Evolutionary conservation across 2,888 invertebrate species (phyloP).

Genomic region (Philereme transversata): DNA sequence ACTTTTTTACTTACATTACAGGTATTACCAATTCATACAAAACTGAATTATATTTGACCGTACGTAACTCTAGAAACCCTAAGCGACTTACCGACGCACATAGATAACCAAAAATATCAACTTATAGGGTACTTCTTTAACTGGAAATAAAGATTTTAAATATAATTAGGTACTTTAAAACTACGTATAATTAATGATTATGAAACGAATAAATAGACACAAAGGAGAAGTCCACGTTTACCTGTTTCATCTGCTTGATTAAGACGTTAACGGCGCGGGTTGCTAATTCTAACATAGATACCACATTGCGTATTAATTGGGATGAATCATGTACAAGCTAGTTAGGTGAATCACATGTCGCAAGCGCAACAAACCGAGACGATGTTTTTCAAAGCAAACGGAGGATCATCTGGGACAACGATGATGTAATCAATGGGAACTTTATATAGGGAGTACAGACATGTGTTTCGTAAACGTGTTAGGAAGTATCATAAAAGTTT

Average conservation of each 20-base stretch:
- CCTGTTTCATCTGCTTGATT: too few species aligned
- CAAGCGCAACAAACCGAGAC: constrained; percentile 41
- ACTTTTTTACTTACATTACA: constrained; percentile 17
- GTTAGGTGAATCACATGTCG: constrained; percentile 55
- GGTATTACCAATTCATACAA: too few species aligned
- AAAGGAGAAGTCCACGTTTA: too few species aligned
- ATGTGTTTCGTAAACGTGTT: constrained; percentile 36
- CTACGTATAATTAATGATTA: too few species aligned
- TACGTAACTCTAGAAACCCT: too few species aligned
- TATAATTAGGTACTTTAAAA: too few species aligned
- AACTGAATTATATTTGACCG: too few species aligned
- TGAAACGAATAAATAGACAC: too few species aligned
- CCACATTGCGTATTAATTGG: constrained; percentile 41
- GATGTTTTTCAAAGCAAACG: constrained; percentile 39
- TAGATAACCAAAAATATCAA: too few species aligned
- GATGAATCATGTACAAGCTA: constrained; percentile 55
- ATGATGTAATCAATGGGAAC: constrained; percentile 55
- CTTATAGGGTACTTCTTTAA: too few species aligned
- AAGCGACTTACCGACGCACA: too few species aligned
- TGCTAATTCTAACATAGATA: constrained; percentile 17
- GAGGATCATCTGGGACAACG: constrained; percentile 27
- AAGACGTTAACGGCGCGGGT: background rate
- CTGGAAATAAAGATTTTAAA: too few species aligned
- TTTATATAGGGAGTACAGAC: constrained; percentile 33
- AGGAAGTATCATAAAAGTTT: constrained; percentile 28